phyloP scores from a whole-genome alignment of 2,888 invertebrate genomes.

The Sminthurides aquaticus region DNA sequence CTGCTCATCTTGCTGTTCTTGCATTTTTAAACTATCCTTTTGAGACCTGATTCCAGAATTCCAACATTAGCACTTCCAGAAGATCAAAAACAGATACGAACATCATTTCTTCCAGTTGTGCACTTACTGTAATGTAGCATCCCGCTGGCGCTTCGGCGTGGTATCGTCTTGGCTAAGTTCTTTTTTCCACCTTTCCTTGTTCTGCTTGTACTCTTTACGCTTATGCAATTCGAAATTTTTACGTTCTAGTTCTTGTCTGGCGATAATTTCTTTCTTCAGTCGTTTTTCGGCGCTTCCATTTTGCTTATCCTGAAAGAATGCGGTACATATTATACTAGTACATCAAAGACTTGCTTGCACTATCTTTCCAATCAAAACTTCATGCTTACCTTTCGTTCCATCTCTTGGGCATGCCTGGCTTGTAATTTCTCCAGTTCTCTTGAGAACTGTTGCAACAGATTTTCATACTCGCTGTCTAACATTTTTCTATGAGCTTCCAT shows the following conservation, averaged over 20 bases:
- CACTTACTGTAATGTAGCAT: constrained; percentile 74
- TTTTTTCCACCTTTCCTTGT: constrained; percentile 93
- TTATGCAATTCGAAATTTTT: constrained; percentile 86
- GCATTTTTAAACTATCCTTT: constrained; percentile 82
- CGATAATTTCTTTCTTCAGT: constrained; percentile 79
- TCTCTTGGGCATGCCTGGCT: constrained; percentile 53
- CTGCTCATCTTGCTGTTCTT: constrained; percentile 85
- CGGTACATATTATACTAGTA: constrained; percentile 6
- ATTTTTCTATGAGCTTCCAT: constrained; percentile 93
- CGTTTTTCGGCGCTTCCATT: constrained; percentile 86
- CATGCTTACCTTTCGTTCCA: constrained; percentile 50
- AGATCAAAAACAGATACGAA: too few relatives aligned
- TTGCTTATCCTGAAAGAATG: constrained; percentile 63
- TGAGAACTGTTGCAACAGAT: constrained; percentile 79
- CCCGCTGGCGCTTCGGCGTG: constrained; percentile 81
- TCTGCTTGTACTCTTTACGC: constrained; percentile 88
- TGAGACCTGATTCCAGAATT: constrained; percentile 56
- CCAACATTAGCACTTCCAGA: not conserved
- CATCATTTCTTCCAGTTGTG: not conserved
- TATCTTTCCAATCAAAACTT: too few relatives aligned
- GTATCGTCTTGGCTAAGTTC: constrained; percentile 85
- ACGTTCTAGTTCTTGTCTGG: constrained; percentile 82
- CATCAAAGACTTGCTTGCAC: not conserved
- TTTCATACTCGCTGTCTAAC: constrained; percentile 94
- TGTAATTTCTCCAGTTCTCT: constrained; percentile 84